Base-by-base conservation (phyloP, 1,140 invertebrate genomes). In the Adoxophyes honmai region DNA sequence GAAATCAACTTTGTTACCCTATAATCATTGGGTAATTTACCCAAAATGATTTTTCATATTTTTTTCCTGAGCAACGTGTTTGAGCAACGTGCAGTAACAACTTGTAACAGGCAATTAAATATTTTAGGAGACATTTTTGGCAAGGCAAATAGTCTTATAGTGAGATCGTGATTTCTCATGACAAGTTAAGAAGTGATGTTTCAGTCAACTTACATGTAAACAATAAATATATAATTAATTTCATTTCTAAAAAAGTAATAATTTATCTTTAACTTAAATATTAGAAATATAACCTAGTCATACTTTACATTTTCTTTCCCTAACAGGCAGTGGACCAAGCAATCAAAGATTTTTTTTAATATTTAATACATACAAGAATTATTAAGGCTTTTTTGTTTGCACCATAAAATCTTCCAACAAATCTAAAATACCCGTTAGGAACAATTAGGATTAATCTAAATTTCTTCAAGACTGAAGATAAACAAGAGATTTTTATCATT, bases 181-280 rank as follows among this genome's bases (percentile, higher is more conserved):
- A 66, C 68, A 54, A 70, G 68, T 61, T 60, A 64, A 72, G 51
- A 60, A 68, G 69, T 72, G 66, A 72, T 72, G 69, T 68, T 54
- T 59, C 51, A 57, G 64, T 55, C 51, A 60, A 61, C 54, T 52
- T 54, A 59, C 57, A 61, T 52, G 59, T 58, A 70, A 64, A 67
- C 60, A 70, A 70, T 70, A 71, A 71, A 71, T 68, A 71, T 48
- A 52, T 58, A 18, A 55, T 54, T 18, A 39, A 55, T 58, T 55
- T 15, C 14, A 16, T 5, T 18, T 18, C 42, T 48, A 48, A 48
- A 34, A 58, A 60, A 42, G 56, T 61, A 56, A 63, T 68, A 68
- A 64, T 68, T 62, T 65, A 59, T 56, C 60, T 57, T 21, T 56
- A 60, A 48, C n/a, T 51, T 60, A 56, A 33, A 55, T 81, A 73